These are phyloP conservation scores for Limnothrissa miodon DNA, from an alignment of 2,113 vertebrate species.

Conservation along the genomic window DNA sequence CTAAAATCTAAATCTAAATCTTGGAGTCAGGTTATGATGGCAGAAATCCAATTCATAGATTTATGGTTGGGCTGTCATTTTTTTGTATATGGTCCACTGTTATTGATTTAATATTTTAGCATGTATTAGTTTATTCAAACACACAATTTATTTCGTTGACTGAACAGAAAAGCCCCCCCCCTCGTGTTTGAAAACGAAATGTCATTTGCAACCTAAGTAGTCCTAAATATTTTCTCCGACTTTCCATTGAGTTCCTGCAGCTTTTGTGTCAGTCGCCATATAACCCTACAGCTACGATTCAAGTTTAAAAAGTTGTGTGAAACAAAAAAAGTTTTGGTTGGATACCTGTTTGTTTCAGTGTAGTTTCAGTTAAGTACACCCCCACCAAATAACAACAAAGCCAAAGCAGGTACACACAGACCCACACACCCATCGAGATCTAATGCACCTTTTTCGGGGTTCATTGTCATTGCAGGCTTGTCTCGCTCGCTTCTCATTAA, in stretches of 20 bases:
- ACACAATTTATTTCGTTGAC: not conserved
- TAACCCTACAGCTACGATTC: not conserved
- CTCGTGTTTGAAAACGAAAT: not conserved
- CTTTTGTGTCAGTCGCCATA: not conserved
- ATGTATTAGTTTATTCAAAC: not conserved
- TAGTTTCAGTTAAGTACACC: constrained; percentile 24
- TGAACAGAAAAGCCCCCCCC: not conserved
- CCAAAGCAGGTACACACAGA: constrained; percentile 9
- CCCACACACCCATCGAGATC: constrained; percentile 6
- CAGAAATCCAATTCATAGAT: not conserved
- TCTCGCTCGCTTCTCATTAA: constrained; percentile 67
- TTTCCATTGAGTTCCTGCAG: not conserved
- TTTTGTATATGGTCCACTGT: not conserved
- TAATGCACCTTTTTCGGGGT: constrained; percentile 31
- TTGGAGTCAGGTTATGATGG: not conserved
- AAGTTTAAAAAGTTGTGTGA: not conserved
- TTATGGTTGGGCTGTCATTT: not conserved
- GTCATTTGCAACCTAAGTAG: not conserved
- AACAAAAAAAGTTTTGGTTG: not conserved
- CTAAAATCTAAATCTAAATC: not conserved
- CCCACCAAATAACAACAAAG: constrained; percentile 35
- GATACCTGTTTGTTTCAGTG: not conserved
- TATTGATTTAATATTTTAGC: not conserved
- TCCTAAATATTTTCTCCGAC: not conserved
- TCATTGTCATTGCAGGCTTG: constrained; percentile 53